phyloP scores from a whole-genome alignment of 1,140 invertebrate genomes.

The Melanaphis sacchari region DNA sequence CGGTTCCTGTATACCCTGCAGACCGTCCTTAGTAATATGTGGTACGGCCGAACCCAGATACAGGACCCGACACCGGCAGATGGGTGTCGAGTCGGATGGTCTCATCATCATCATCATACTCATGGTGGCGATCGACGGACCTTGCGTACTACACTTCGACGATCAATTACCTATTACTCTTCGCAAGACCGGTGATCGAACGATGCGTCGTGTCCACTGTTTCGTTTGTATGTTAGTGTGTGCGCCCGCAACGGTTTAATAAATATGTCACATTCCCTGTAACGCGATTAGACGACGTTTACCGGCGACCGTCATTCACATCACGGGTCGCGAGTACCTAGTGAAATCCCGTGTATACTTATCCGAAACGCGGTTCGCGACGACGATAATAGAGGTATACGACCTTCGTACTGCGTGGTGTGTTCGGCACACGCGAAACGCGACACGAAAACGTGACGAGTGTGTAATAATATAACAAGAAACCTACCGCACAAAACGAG shows the following conservation, averaged over 20 bases:
- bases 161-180: background rate
- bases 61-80: slow-evolving; percentile 94
- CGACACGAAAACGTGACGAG: background rate
- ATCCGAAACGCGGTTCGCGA: background rate
- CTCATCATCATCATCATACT: slow-evolving; percentile 45
- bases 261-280: slow-evolving; percentile 3
- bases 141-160: background rate
- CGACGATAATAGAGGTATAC: background rate
- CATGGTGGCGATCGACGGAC: background rate
- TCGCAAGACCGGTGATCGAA: background rate
- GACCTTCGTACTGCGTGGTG: background rate
- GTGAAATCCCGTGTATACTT: background rate
- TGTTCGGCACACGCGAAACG: background rate
- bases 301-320: background rate
- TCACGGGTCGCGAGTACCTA: background rate
- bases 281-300: background rate
- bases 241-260: background rate
- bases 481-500: background rate
- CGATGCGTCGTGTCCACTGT: background rate
- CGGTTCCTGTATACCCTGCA: slow-evolving; percentile 97
- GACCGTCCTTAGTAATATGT: slow-evolving; percentile 95
- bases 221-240: background rate
- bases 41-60: slow-evolving; percentile 98
- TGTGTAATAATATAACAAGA: background rate
- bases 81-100: slow-evolving; percentile 76